phyloP scores from a whole-genome alignment of 2,888 invertebrate species.

The Acleris emargana region DNA sequence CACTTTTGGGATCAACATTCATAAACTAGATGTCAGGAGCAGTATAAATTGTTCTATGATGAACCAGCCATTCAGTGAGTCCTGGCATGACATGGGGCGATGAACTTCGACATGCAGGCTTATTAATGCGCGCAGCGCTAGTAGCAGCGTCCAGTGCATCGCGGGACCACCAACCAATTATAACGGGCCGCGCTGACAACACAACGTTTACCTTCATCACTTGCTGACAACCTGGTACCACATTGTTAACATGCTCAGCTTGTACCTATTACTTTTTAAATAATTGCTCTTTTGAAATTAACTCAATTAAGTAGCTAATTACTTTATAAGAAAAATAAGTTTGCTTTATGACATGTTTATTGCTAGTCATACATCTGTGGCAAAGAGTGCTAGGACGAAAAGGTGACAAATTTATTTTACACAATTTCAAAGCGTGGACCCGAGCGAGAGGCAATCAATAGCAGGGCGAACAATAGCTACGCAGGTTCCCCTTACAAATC shows the following conservation, averaged over 20 bases:
- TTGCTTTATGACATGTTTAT: background rate
- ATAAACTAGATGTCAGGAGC: too few species aligned
- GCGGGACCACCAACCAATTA: conserved; percentile 44
- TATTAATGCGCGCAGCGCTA: conserved; percentile 65
- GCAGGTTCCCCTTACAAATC: conserved; percentile 64
- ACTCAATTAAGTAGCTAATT: background rate
- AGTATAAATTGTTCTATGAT: conserved; percentile 23
- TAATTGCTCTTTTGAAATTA: background rate
- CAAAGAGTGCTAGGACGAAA: conserved; percentile 42
- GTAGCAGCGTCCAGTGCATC: conserved; percentile 43
- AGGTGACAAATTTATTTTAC: conserved; percentile 58
- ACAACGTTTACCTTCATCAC: conserved; percentile 42
- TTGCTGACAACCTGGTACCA: conserved; percentile 6
- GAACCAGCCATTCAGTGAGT: conserved; percentile 41
- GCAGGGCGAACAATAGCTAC: conserved; percentile 55
- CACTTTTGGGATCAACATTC: too few species aligned
- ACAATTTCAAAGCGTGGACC: conserved; percentile 56
- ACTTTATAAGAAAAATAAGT: background rate
- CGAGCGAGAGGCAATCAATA: conserved; percentile 51
- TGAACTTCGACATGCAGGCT: conserved; percentile 63
- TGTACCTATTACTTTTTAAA: conserved; percentile 1
- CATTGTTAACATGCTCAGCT: conserved; percentile 6
- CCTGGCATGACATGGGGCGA: conserved; percentile 50
- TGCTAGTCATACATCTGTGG: conserved; percentile 50
- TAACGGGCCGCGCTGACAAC: conserved; percentile 48